phyloP scores from a whole-genome alignment of 1,140 invertebrate genomes.

The Mizuhopecten yessoensis region DNA sequence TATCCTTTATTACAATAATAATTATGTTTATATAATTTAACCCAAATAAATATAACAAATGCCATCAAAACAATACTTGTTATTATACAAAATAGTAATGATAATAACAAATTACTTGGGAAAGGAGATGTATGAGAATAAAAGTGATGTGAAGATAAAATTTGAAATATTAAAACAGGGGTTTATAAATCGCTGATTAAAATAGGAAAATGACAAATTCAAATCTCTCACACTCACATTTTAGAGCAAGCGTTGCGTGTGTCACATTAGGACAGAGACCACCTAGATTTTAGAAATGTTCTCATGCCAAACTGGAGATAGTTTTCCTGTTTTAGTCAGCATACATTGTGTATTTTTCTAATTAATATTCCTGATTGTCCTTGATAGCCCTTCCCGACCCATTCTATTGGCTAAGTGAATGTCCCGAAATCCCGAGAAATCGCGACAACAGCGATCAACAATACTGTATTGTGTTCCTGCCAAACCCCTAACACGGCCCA shows the following conservation, averaged over 20 bases:
- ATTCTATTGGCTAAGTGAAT: background rate
- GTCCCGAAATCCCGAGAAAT: background rate
- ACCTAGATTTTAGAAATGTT: background rate
- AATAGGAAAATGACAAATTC: background rate
- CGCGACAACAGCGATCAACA: background rate
- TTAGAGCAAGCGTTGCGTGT: background rate
- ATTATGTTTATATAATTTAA: too few relatives aligned
- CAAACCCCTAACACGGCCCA: background rate
- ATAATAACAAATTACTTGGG: too few relatives aligned
- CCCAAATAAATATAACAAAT: too few relatives aligned
- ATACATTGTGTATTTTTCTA: conserved; percentile 24
- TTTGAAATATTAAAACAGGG: too few relatives aligned
- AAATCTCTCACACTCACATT: background rate
- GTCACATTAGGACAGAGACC: background rate
- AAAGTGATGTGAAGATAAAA: too few relatives aligned
- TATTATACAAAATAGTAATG: too few relatives aligned
- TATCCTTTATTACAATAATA: too few relatives aligned
- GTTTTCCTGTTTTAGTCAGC: background rate
- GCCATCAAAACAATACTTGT: too few relatives aligned
- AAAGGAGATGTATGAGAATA: too few relatives aligned
- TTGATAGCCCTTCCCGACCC: background rate
- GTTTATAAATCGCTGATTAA: background rate
- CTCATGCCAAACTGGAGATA: background rate
- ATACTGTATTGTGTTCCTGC: conserved; percentile 12
- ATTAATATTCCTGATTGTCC: background rate